A percentile compares a stretch with the other conserved stretches of the same genome.
Evolutionary conservation across 2,113 vertebrate genomes (phyloP).

Genomic region (Tetrax tetrax): DNA sequence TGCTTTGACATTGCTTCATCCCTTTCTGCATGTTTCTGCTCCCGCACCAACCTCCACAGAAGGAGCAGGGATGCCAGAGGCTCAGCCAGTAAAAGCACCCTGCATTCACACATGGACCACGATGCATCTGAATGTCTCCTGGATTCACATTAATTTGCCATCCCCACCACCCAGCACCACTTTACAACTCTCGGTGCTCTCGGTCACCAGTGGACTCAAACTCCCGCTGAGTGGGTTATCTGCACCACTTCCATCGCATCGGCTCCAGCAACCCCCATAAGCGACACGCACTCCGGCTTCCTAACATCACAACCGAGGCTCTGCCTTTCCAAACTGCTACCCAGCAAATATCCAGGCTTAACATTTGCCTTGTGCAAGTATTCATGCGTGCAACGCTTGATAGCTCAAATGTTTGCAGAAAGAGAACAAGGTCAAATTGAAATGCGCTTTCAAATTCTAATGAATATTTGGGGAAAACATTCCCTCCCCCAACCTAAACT

Average conservation of each 20-base stretch:
- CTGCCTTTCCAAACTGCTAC: neutral
- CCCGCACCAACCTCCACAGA: neutral
- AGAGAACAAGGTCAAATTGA: neutral
- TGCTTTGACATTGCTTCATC: neutral
- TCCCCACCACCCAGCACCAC: neutral
- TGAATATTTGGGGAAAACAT: neutral
- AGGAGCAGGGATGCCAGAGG: fast-evolving
- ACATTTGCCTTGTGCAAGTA: neutral
- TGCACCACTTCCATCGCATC: neutral
- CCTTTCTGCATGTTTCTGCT: fast-evolving
- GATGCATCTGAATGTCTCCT: fast-evolving
- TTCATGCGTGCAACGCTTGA: fast-evolving
- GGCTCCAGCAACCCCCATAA: fast-evolving
- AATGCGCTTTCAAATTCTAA: neutral
- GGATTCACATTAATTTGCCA: neutral
- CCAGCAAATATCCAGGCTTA: neutral
- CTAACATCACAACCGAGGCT: fast-evolving
- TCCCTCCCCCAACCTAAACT: neutral
- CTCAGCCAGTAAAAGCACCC: neutral
- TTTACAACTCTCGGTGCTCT: neutral
- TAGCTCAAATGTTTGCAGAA: neutral
- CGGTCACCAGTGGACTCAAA: fast-evolving
- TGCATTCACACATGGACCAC: neutral
- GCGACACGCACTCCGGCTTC: fast-evolving
- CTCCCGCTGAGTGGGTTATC: fast-evolving